These are phyloP conservation scores for Sternarchorhynchus goeldii DNA, from an alignment of 2,797 vertebrate species.

Conservation along the genomic window DNA sequence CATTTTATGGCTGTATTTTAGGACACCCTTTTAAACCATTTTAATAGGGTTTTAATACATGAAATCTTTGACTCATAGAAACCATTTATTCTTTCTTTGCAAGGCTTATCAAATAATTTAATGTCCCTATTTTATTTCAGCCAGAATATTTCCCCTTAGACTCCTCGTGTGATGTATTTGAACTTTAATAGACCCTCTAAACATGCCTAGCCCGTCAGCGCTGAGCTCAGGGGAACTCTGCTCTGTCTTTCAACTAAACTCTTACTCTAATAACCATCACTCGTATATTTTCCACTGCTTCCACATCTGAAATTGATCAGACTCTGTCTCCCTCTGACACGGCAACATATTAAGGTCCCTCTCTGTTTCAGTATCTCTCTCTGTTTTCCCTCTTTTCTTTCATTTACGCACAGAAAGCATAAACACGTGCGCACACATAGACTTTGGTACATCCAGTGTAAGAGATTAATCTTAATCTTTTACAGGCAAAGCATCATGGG, in stretches of 20 bases:
- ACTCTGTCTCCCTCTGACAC: background rate
- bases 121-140: constrained; percentile 11
- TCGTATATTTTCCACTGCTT: background rate
- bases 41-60: too few species aligned
- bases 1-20: constrained; percentile 18
- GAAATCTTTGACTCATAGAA: background rate
- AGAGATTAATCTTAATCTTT: constrained; percentile 14
- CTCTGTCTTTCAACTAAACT: background rate
- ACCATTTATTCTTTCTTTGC: constrained; percentile 13
- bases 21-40: background rate
- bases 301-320: constrained; percentile 3
- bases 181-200: constrained; percentile 24
- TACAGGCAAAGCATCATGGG: constrained; percentile 12
- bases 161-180: constrained; percentile 6
- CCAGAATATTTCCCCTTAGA: background rate
- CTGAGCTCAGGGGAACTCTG: background rate
- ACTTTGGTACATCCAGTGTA: background rate
- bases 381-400: background rate
- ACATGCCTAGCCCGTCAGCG: background rate
- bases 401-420: background rate
- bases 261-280: background rate
- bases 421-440: constrained; percentile 1
- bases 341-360: background rate
- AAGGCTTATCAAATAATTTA: constrained; percentile 20
- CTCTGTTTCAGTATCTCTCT: background rate